Evolutionary conservation across 2,888 invertebrate species (phyloP), one percentile per base, ranked within the genome.

Genomic region (Tridacna crocea): DNA sequence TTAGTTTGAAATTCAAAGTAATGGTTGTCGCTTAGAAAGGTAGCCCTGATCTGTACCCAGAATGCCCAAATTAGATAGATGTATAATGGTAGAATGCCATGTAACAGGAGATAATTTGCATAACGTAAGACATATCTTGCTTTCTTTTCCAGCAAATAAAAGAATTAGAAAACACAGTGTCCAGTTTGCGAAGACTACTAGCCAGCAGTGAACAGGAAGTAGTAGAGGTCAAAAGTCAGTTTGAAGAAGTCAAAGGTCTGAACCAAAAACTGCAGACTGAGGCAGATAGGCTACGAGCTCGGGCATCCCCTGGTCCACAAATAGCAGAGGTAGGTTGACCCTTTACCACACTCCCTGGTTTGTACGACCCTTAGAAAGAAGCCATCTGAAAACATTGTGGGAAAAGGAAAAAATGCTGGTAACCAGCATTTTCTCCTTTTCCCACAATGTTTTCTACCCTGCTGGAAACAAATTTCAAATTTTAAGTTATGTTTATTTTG

Each of bases 251-350:
- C 46, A 86, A 82, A 72, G 90, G 88, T 13, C 87, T 88, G 48
- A 91, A 91, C 79, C 79, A 85, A n/a, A 87, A 89, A 3, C 81
- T 92, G 26, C 89, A 87, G 72, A 83, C 88, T 46, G 91, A 92
- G 58, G 82, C 91, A 48, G 90, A 91, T 36, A 86, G 88, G 27
- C 77, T 63, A 19, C 65, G 79, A 72, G 84, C 79, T 2, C 74
- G 82, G 60, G 80, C 82, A 17, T 86, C 86, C 19, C 86, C 83
- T 15, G 80, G 83, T 15, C 82, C 80, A 46, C 86, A 86, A 75
- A 77, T 86, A 48, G 82, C 80, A 48, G 86, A 86, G 83, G 86
- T 86, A 76, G n/a, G 19, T 10, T 19, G 10, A 55, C 55, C 17
- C 19, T 24, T 61, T 61, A 65, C 12, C 65, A 11, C 65, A 12